A percentile compares a stretch with the other conserved stretches of the same genome.
Evolutionary conservation across 2,113 vertebrate species (phyloP).

Genomic region (Halichoeres trimaculatus): DNA sequence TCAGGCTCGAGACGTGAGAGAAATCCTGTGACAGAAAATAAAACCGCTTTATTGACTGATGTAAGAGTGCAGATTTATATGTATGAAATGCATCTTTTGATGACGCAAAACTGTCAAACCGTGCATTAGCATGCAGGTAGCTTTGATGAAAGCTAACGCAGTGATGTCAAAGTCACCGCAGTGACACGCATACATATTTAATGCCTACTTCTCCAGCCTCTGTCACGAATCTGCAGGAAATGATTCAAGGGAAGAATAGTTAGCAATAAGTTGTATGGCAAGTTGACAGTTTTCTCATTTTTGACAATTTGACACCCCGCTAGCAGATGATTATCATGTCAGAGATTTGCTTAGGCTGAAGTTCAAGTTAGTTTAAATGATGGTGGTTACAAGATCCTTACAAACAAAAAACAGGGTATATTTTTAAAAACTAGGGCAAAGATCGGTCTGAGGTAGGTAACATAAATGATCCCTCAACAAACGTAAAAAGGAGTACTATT

Average conservation of each 20-base stretch:
- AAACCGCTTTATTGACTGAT: constrained; percentile 25
- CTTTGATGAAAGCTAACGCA: constrained; percentile 11
- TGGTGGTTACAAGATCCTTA: no score
- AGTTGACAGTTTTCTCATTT: neutral
- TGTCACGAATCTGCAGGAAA: neutral
- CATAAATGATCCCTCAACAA: no score
- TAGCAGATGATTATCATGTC: neutral
- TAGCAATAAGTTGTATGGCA: neutral
- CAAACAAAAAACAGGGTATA: no score
- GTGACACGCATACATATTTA: constrained; percentile 15
- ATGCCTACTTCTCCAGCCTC: neutral
- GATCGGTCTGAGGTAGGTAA: no score
- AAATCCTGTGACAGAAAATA: constrained; percentile 17
- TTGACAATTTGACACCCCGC: neutral
- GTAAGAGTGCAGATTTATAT: constrained; percentile 15
- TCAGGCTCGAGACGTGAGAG: constrained; percentile 14
- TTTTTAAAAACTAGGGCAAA: no score
- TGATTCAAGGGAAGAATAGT: neutral
- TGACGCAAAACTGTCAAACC: constrained; percentile 38
- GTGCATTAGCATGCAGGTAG: constrained; percentile 1
- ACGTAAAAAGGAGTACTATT: no score
- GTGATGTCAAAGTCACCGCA: constrained; percentile 16
- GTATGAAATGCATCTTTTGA: constrained; percentile 38
- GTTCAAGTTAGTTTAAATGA: neutral
- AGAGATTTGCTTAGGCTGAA: neutral